phyloP scores from a whole-genome alignment of 2,797 vertebrate species.

The Vultur gryphus region DNA sequence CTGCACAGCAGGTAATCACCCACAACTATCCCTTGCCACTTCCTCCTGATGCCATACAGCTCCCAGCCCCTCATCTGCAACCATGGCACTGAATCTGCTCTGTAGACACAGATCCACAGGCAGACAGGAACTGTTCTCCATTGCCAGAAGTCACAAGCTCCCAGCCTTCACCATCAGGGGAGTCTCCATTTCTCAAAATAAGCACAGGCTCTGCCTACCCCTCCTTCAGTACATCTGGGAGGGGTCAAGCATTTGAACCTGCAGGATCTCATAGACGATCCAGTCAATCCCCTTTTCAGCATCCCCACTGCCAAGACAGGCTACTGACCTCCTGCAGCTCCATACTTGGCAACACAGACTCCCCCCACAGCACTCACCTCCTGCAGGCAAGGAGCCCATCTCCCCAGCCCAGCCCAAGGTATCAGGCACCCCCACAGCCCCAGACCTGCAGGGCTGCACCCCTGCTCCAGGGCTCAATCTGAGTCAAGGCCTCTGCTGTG shows the following conservation, averaged over 20 bases:
- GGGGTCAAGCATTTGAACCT: not conserved
- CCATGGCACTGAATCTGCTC: not conserved
- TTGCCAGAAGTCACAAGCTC: not conserved
- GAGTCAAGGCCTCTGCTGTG: not conserved
- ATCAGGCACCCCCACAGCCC: too few species aligned
- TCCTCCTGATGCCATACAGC: not conserved
- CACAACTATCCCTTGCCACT: not conserved
- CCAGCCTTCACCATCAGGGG: not conserved
- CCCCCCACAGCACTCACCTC: not conserved
- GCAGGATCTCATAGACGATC: not conserved
- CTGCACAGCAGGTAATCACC: not conserved
- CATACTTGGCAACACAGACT: too few species aligned
- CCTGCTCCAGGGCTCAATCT: not conserved
- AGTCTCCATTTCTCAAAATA: not conserved
- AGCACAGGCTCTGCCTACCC: not conserved
- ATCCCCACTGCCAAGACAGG: not conserved
- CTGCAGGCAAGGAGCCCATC: not conserved
- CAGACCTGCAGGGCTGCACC: not conserved
- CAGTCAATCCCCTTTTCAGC: not conserved
- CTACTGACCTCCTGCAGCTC: not conserved
- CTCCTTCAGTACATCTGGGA: not conserved
- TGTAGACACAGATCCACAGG: not conserved
- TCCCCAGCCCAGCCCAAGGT: not conserved
- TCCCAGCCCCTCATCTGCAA: not conserved
- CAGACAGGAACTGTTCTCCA: not conserved